Evolutionary conservation across 35 echinoderm and acorn worm genomes (phyloP).

Genomic region (Stichopus chloronotus): DNA sequence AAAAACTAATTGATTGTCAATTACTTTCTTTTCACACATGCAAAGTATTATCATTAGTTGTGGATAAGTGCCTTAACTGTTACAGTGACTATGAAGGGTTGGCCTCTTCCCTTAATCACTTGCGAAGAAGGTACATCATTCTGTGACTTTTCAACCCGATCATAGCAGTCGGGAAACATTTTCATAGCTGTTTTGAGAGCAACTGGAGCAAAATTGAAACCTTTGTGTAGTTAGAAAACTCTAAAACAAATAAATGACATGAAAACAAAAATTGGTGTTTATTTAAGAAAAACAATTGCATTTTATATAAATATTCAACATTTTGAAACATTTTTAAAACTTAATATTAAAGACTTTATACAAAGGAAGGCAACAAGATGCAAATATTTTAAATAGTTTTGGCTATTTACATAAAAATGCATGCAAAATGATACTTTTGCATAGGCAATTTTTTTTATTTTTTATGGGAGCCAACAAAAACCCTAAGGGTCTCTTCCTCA

Average conservation of each 20-base stretch:
- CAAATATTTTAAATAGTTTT: slow-evolving; percentile 36
- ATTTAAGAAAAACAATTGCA: not conserved
- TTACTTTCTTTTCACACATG: too few species aligned
- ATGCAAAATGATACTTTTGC: not conserved
- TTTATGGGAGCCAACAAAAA: not conserved
- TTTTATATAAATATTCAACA: slow-evolving; percentile 57
- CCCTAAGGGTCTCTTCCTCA: too few species aligned
- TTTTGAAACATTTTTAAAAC: slow-evolving; percentile 40
- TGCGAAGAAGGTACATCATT: too few species aligned
- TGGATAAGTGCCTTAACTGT: too few species aligned
- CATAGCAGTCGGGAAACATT: too few species aligned
- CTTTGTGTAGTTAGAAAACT: not conserved
- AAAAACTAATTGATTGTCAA: too few species aligned
- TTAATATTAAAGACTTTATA: slow-evolving; percentile 27
- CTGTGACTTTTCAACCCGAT: too few species aligned
- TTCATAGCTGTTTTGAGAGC: too few species aligned
- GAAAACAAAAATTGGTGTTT: not conserved
- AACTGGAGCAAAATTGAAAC: too few species aligned
- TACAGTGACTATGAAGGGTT: too few species aligned
- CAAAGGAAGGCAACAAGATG: slow-evolving; percentile 40
- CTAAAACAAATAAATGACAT: not conserved
- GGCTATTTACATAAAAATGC: slow-evolving; percentile 24
- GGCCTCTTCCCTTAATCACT: too few species aligned
- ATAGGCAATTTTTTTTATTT: not conserved
- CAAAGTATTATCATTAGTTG: too few species aligned